Base-by-base conservation (phyloP, 2,888 invertebrate species). In the Torymus texanus region DNA sequence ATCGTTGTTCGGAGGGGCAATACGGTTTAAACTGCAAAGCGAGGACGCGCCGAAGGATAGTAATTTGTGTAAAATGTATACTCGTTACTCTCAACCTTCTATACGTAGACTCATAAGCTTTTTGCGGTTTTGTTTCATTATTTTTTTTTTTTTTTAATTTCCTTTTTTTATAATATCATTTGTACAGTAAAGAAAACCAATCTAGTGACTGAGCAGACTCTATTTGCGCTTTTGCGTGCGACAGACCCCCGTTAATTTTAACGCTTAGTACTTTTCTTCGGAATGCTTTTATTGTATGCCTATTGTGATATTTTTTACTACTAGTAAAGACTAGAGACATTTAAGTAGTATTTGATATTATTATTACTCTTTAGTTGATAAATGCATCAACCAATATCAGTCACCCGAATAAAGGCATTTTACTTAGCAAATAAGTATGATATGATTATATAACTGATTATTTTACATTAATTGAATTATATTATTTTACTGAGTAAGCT, bases 41-140 rank as follows among this genome's bases (percentile, higher is more conserved):
- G 70, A 41, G 53, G 51, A 62, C 55, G 5, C 11, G n/a, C 41
- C 41, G 56, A 29, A 76, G 41, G 59, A 63, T 55, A 53, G 65
- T 55, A 65, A 77, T 78, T 80, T 65, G 56, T 72, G 63, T 75
- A 73, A 72, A 62, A 62, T 58, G 29, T 73, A 72, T 72, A 77
- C 73, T 74, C 53, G 41, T 66, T 5, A 66, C 13, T 75, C 58
- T 56, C 29, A 61, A 66, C 14, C 53, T 73, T 71, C 3, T 74
- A 56, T 8, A 41, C 56, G 0, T 56, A 73, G 16, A 68, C 51
- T 74, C 61, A 10, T 66, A 70, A 55, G 29, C 41, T 41, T 41
- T 41, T 41, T 8, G 41, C 58, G 58, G 24, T 29, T 63, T 59
- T 58, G 41, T 67, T 24, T 18, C 12, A 11, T 51, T 41, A 56